These are phyloP conservation scores for Riptortus pedestris DNA, from an alignment of 1,140 invertebrate species.

Conservation along the genomic window DNA sequence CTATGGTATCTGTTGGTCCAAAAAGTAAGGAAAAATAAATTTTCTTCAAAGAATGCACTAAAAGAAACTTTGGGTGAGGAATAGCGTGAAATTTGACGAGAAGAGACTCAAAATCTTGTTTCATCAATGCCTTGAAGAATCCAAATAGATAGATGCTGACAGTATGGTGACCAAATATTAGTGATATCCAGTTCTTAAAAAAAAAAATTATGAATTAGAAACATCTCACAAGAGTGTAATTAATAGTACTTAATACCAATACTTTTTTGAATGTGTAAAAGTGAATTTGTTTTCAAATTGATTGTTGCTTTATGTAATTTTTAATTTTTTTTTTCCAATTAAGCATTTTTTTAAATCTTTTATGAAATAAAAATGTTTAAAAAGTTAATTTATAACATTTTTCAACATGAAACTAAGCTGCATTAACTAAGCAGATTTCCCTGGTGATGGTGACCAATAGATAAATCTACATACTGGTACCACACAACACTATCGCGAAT, in stretches of 20 bases:
- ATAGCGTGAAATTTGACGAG: not conserved
- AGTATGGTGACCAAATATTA: not conserved
- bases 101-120: not conserved
- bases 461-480: too few relatives aligned
- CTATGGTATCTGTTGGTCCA: not conserved
- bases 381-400: too few relatives aligned
- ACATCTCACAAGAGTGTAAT: not conserved
- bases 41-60: not conserved
- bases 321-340: not conserved
- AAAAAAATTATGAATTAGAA: not conserved
- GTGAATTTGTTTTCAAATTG: not conserved
- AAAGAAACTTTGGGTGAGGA: not conserved
- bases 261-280: not conserved
- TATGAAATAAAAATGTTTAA: not conserved
- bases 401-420: not conserved
- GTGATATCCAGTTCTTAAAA: not conserved
- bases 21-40: not conserved
- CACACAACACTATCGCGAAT: too few relatives aligned
- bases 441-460: too few relatives aligned
- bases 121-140: not conserved
- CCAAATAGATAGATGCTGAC: not conserved
- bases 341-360: not conserved
- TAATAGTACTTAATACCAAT: not conserved
- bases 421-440: too few relatives aligned
- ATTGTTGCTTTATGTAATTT: not conserved